Conservation (phyloP, 2,888 invertebrate species). For the Aspidapion aeneum region DNA sequence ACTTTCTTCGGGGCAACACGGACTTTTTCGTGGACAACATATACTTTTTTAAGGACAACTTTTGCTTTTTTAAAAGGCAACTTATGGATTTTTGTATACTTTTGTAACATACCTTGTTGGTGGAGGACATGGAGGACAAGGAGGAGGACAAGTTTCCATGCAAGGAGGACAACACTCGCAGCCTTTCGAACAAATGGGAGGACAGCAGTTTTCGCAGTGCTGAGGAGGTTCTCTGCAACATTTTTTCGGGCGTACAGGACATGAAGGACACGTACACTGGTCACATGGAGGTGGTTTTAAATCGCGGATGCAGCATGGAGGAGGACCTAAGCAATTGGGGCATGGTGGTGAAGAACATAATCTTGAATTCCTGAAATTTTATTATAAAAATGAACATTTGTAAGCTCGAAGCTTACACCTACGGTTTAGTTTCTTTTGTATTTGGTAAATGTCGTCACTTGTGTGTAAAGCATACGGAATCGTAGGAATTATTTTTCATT, state of each 20-base stretch:
- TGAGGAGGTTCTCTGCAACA: not conserved
- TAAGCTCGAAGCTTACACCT: too few relatives aligned
- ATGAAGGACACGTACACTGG: not conserved
- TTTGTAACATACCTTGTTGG: conserved; percentile 7
- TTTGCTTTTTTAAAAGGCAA: too few relatives aligned
- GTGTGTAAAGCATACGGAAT: too few relatives aligned
- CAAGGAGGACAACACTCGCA: conserved; percentile 8
- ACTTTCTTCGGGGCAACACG: not conserved
- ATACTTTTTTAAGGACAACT: conserved; percentile 14
- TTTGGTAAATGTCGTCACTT: not conserved
- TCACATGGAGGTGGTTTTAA: not conserved
- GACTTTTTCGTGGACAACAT: not conserved
- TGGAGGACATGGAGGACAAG: conserved; percentile 3
- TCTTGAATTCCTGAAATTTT: not conserved
- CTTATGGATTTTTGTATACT: too few relatives aligned
- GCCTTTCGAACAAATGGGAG: conserved; percentile 1
- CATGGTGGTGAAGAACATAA: not conserved
- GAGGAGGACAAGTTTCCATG: not conserved
- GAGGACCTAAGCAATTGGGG: not conserved
- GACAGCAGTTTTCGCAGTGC: conserved; percentile 1
- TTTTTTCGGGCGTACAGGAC: not conserved
- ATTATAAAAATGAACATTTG: too few relatives aligned
- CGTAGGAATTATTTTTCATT: too few relatives aligned
- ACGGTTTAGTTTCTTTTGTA: too few relatives aligned
- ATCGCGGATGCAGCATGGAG: not conserved